Conservation (phyloP, 2,888 invertebrate species). For the Tetropium fuscum region DNA sequence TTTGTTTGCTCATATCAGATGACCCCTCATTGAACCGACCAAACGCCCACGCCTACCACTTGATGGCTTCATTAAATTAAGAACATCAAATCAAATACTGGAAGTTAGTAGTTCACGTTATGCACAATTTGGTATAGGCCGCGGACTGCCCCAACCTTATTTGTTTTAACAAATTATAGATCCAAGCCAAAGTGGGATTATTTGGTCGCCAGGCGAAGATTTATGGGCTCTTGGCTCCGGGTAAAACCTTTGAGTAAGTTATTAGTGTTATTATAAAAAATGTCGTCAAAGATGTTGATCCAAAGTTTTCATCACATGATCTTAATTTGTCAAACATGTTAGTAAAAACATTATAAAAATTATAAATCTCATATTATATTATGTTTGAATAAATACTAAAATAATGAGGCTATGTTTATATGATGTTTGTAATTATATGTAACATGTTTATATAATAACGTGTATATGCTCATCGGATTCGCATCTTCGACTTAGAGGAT, state of each 20-base stretch:
- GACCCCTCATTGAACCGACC: constrained; percentile 43
- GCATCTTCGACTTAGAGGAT: no score
- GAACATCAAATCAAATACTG: constrained; percentile 39
- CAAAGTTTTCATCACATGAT: no score
- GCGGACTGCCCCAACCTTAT: not conserved
- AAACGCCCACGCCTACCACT: constrained; percentile 50
- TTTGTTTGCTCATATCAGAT: constrained; percentile 31
- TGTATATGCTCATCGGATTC: no score
- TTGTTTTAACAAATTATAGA: constrained; percentile 24
- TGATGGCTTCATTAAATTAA: constrained; percentile 47
- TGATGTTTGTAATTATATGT: no score
- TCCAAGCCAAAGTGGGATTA: not conserved
- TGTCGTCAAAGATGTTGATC: no score
- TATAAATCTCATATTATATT: no score
- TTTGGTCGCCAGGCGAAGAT: not conserved
- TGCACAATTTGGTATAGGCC: constrained; percentile 22
- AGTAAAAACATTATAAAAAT: no score
- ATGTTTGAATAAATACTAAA: no score
- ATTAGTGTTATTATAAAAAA: constrained; percentile 6
- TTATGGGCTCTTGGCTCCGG: not conserved
- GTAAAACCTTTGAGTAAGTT: not conserved
- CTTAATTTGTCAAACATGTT: no score
- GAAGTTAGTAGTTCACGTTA: constrained; percentile 39
- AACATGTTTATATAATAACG: no score
- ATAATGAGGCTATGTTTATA: no score